A percentile compares a stretch with the other conserved stretches of the same genome.
phyloP scores from a whole-genome alignment of 2,888 invertebrate genomes.

The Phorcus lineatus region DNA sequence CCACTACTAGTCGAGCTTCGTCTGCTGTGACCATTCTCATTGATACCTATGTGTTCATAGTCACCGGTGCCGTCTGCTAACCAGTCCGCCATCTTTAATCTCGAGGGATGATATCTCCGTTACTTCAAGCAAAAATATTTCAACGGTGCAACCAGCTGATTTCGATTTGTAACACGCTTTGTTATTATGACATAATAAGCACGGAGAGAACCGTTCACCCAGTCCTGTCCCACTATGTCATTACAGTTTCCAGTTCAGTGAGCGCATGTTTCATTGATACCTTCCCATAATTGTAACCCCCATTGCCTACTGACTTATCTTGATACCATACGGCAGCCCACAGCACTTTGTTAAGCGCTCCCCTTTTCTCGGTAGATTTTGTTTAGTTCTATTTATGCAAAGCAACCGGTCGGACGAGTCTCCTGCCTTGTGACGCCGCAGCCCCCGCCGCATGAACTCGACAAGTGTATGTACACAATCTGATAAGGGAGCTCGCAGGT shows the following conservation, averaged over 20 bases:
- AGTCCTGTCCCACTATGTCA: too few species aligned
- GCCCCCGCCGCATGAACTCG: not conserved
- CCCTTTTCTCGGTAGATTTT: too few species aligned
- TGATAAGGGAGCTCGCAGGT: not conserved
- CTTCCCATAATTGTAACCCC: too few species aligned
- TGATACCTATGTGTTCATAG: not conserved
- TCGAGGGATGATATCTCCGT: not conserved
- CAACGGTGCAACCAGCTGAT: too few species aligned
- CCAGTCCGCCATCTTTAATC: slow-evolving; percentile 21
- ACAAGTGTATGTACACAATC: not conserved
- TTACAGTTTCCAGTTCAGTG: too few species aligned
- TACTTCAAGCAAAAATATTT: not conserved
- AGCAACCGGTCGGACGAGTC: not conserved
- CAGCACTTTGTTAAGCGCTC: too few species aligned
- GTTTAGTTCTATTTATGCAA: not conserved
- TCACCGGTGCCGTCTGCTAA: not conserved
- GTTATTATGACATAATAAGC: too few species aligned
- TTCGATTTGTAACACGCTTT: too few species aligned
- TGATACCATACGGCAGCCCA: too few species aligned
- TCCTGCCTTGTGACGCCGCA: not conserved
- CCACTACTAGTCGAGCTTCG: not conserved
- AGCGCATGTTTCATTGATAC: too few species aligned
- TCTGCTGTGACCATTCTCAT: not conserved
- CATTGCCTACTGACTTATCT: too few species aligned
- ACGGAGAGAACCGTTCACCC: too few species aligned